Conservation (phyloP, 2,113 vertebrate genomes). For the Rallus limicola region DNA sequence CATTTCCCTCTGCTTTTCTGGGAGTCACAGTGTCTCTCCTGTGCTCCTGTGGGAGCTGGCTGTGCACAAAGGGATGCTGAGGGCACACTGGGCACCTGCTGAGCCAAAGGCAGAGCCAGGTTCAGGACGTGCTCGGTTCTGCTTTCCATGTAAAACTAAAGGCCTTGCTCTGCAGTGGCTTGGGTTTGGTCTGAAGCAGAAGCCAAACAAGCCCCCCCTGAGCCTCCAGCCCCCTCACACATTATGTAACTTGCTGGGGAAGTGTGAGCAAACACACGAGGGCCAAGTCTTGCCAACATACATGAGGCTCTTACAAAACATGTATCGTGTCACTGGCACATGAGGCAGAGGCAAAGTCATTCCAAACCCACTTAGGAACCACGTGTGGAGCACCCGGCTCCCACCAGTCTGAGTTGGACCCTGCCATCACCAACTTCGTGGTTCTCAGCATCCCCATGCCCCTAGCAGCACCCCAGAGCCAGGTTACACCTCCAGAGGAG, state of each 20-base stretch:
- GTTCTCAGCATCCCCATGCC: not conserved
- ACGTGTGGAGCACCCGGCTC: not conserved
- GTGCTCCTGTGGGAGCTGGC: not conserved
- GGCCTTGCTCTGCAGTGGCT: not conserved
- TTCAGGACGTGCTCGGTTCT: not conserved
- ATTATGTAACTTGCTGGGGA: not conserved
- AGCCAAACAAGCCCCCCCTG: not conserved
- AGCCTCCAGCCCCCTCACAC: not conserved
- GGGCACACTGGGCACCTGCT: not conserved
- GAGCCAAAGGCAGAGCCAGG: not conserved
- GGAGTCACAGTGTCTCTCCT: not conserved
- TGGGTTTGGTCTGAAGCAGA: not conserved
- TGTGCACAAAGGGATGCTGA: not conserved
- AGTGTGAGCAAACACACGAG: not conserved
- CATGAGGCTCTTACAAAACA: not conserved
- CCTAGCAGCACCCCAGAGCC: not conserved
- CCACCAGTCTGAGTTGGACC: not conserved
- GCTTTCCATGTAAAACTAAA: not conserved
- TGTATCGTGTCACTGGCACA: not conserved
- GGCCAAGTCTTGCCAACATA: not conserved
- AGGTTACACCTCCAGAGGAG: not conserved
- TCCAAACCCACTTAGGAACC: not conserved
- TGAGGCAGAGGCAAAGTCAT: not conserved
- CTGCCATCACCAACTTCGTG: fast-evolving
- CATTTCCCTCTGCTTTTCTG: not conserved